Percentiles rank a stretch among this genome's conserved stretches.
Evolutionary conservation across 2,113 vertebrate species (phyloP).

Genomic region (Jaculus jaculus): DNA sequence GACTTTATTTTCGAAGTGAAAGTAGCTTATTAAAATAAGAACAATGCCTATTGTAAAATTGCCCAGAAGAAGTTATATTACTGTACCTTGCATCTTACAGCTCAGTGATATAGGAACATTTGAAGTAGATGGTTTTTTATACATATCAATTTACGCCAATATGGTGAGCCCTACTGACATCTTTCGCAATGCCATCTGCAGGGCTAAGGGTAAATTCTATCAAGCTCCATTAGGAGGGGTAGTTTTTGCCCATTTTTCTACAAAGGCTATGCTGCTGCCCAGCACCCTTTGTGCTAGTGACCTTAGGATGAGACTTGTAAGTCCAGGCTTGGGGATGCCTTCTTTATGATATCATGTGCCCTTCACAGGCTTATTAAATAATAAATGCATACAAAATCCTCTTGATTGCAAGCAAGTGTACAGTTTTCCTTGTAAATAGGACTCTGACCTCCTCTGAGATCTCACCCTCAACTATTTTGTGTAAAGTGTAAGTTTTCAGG

Average conservation of each 20-base stretch:
- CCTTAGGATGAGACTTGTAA: constrained; percentile 11
- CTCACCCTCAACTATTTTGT: neutral
- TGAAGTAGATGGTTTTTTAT: constrained; percentile 65
- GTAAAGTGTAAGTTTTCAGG: neutral
- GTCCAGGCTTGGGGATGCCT: neutral
- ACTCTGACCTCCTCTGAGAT: constrained; percentile 11
- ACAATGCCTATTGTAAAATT: neutral
- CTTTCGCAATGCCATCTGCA: constrained; percentile 35
- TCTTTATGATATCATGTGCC: neutral
- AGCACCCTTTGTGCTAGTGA: neutral
- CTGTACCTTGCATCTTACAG: constrained; percentile 41
- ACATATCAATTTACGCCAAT: constrained; percentile 52
- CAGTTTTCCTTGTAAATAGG: neutral
- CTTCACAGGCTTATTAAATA: neutral
- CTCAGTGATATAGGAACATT: constrained; percentile 34
- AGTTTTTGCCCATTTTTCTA: neutral
- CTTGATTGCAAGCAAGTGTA: neutral
- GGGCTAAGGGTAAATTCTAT: neutral
- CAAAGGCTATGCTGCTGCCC: neutral
- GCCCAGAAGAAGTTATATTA: neutral
- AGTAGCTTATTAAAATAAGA: constrained; percentile 2
- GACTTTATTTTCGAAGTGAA: constrained; percentile 47
- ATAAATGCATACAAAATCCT: neutral
- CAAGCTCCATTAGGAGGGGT: neutral
- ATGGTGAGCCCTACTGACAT: neutral